These are phyloP conservation scores for Drosophila santomea DNA, from an alignment of 1,140 invertebrate species.

Conservation along the genomic window DNA sequence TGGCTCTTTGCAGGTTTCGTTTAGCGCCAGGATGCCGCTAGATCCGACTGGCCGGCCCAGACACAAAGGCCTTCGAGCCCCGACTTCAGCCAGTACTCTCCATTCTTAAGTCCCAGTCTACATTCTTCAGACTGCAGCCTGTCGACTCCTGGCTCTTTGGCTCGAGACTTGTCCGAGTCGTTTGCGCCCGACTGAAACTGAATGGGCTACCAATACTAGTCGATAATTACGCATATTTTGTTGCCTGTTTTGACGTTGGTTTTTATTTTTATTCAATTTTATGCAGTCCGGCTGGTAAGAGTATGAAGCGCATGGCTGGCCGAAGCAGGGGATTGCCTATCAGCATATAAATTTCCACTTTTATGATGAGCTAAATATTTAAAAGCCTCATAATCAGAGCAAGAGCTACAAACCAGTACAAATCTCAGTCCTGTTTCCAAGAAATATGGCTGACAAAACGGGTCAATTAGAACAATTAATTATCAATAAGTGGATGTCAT, in stretches of 20 bases:
- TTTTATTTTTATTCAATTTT: constrained; percentile 68
- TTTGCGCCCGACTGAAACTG: constrained; percentile 30
- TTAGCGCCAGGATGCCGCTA: constrained; percentile 76
- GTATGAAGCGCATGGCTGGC: constrained; percentile 26
- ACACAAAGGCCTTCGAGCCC: constrained; percentile 71
- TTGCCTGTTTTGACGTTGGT: constrained; percentile 77
- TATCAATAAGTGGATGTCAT: background rate
- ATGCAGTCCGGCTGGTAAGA: constrained; percentile 14
- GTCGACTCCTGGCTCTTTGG: background rate
- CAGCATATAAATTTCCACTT: constrained; percentile 25
- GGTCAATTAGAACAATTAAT: constrained; percentile 16
- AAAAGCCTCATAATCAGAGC: constrained; percentile 3
- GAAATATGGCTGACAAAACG: constrained; percentile 11
- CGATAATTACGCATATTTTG: constrained; percentile 82
- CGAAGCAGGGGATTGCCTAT: constrained; percentile 9
- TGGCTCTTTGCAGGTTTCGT: constrained; percentile 73
- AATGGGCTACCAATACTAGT: constrained; percentile 57
- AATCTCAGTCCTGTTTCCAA: constrained; percentile 3
- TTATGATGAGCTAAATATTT: constrained; percentile 9
- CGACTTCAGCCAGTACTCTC: constrained; percentile 2
- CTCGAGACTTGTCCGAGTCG: constrained; percentile 14
- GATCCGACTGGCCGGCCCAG: constrained; percentile 45
- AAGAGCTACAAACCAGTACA: constrained; percentile 3
- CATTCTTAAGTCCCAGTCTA: background rate
- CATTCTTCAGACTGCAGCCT: background rate